These are phyloP conservation scores for Apoderus coryli DNA, from an alignment of 2,888 invertebrate genomes.

Conservation along the genomic window DNA sequence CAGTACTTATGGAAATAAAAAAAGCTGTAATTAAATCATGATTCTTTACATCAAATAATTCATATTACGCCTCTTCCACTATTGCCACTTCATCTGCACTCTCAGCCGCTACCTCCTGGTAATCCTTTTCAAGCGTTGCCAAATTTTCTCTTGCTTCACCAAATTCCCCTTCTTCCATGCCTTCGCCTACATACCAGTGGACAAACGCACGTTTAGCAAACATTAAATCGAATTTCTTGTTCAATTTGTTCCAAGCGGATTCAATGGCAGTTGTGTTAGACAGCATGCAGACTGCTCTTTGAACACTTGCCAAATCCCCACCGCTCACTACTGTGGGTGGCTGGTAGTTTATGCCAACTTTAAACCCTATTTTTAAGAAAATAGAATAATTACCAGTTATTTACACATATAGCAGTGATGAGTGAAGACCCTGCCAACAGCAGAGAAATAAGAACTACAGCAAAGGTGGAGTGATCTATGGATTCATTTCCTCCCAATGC, in stretches of 20 bases:
- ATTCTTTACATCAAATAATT: too few relatives aligned
- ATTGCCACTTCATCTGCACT: conserved; percentile 22
- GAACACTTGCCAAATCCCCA: conserved; percentile 67
- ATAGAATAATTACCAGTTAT: too few relatives aligned
- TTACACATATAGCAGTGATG: too few relatives aligned
- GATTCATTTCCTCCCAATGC: too few relatives aligned
- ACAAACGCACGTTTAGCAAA: conserved; percentile 88
- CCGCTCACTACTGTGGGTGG: conserved; percentile 64
- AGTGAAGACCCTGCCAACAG: too few relatives aligned
- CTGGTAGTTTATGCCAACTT: conserved; percentile 44
- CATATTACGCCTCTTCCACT: conserved; percentile 2
- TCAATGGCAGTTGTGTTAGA: conserved; percentile 86
- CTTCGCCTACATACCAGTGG: conserved; percentile 72
- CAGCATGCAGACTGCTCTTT: conserved; percentile 79
- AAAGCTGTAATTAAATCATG: too few relatives aligned
- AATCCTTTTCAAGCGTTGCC: conserved; percentile 56
- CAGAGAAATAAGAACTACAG: too few relatives aligned
- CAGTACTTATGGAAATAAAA: too few relatives aligned
- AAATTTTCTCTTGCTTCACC: conserved; percentile 68
- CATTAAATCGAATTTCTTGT: conserved; percentile 92
- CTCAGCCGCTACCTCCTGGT: conserved; percentile 60
- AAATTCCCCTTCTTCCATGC: conserved; percentile 76
- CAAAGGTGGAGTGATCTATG: too few relatives aligned
- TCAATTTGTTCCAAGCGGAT: conserved; percentile 78
- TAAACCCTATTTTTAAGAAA: too few relatives aligned